Base-by-base conservation (phyloP, 1,140 invertebrate genomes). In the Sminthurinus signatus region DNA sequence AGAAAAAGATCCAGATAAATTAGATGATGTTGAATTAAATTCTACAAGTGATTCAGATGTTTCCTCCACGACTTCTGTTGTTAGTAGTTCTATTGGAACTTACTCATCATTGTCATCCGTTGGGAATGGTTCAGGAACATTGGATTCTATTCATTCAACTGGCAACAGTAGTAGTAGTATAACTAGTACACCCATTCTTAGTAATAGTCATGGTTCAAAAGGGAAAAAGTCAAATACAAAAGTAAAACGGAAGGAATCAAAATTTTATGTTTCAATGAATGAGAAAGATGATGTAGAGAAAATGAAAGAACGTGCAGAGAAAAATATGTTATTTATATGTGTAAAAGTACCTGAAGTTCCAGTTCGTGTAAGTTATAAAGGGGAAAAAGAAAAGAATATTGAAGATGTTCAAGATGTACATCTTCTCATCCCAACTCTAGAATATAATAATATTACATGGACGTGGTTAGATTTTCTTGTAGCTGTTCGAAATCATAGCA, bases 361-460 rank as follows among this genome's bases (percentile, higher is more conserved):
- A 1, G 89, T 98, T 17, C 82, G 89, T 51, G 89, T 99, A 8
- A 97, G 93, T 71, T 99, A 98, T 78, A 98, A 88, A 91, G 85
- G 94, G 42, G 93, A 92, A 75, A 98, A 99, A 77, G 94, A 98
- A 74, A 99, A 99, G 78, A 98, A 98, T 78, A 81, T 98, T 44
- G 89, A 93, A 76, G 95, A 99, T 77, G 87, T 99, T 15, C 84
- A 93, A 59, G 93, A 98, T 73, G 88, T 98, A 73, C 89, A 87
- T 39, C 80, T 99, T 1, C 86, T 95, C 3, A 88, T 99, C 74
- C 95, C 95, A 0, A 96, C 93, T 0, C 79, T 98, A 51, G 96
- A 99, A 76, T 98, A 97, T 79, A 96, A 98, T 77, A 97, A 98
- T 78, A 90, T 95, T 48, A 98, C 96, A 14, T 99, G 96, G 96